Evolutionary conservation across 1,140 invertebrate species (phyloP).

Genomic region (Musca vetustissima): DNA sequence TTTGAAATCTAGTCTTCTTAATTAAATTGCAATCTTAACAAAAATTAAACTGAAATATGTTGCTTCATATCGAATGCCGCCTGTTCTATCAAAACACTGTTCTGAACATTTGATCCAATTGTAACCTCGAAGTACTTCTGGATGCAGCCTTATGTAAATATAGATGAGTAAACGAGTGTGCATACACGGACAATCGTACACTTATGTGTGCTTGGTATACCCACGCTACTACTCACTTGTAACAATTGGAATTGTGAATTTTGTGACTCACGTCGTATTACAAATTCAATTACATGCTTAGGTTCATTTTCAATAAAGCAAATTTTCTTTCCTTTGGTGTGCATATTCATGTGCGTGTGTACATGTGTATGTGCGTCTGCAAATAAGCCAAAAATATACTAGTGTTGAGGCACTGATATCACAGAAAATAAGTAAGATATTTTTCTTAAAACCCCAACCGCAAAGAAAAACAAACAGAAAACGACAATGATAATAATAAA

Average conservation of each 20-base stretch:
- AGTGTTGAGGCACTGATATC: neutral
- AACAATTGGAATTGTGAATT: constrained; percentile 21
- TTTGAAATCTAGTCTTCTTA: no score
- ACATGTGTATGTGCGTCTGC: neutral
- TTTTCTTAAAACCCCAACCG: neutral
- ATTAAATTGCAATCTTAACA: no score
- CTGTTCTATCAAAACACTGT: no score
- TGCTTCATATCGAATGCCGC: no score
- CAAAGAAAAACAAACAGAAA: no score
- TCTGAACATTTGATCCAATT: no score
- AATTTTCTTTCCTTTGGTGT: constrained; percentile 4
- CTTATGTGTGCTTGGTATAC: neutral
- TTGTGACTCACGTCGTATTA: constrained; percentile 22
- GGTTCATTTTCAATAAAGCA: constrained; percentile 24
- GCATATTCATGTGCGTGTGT: neutral
- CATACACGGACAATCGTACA: neutral
- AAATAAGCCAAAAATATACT: neutral
- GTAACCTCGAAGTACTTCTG: no score
- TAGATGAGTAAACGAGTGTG: neutral
- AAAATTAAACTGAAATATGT: no score
- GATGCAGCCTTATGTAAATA: no score
- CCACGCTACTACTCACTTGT: neutral
- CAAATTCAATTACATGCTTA: constrained; percentile 24
- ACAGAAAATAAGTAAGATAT: constrained; percentile 16
- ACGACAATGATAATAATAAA: no score